A percentile compares a stretch with the other conserved stretches of the same genome.
These are phyloP conservation scores for Siniperca obscura DNA, from an alignment of 2,797 vertebrate genomes.

Conservation along the genomic window DNA sequence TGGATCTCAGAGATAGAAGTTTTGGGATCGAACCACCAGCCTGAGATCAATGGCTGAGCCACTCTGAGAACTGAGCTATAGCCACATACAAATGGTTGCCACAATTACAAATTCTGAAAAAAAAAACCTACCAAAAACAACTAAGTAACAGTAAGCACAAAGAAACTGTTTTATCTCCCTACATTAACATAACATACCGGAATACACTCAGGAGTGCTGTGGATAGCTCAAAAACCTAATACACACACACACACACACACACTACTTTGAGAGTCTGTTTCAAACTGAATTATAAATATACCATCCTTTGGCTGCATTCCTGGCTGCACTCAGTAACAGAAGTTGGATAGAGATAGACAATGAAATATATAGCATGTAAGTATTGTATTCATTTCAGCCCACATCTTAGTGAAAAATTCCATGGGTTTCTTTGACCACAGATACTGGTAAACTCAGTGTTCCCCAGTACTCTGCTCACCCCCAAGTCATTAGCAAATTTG, in stretches of 20 bases:
- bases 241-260: no score
- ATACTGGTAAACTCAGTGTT: neutral
- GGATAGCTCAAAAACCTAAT: neutral
- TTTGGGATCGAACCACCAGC: neutral
- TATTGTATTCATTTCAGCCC: constrained; percentile 2
- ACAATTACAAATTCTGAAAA: neutral
- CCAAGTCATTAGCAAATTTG: neutral
- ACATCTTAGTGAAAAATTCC: neutral
- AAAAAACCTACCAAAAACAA: neutral
- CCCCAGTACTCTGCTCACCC: neutral
- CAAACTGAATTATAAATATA: constrained; percentile 23
- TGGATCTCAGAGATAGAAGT: neutral
- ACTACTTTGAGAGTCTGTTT: constrained; percentile 19
- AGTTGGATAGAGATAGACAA: neutral
- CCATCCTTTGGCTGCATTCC: constrained; percentile 9
- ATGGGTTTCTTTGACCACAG: neutral
- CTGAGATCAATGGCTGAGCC: neutral
- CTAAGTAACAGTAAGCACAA: neutral
- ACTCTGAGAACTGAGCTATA: neutral
- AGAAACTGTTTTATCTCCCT: neutral
- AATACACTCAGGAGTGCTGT: neutral
- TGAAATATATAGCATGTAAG: constrained; percentile 21
- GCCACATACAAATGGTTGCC: neutral
- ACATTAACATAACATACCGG: neutral
- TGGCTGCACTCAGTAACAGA: constrained; percentile 3